Base-by-base conservation (phyloP, 2,888 invertebrate species). In the Parnassius glacialis region DNA sequence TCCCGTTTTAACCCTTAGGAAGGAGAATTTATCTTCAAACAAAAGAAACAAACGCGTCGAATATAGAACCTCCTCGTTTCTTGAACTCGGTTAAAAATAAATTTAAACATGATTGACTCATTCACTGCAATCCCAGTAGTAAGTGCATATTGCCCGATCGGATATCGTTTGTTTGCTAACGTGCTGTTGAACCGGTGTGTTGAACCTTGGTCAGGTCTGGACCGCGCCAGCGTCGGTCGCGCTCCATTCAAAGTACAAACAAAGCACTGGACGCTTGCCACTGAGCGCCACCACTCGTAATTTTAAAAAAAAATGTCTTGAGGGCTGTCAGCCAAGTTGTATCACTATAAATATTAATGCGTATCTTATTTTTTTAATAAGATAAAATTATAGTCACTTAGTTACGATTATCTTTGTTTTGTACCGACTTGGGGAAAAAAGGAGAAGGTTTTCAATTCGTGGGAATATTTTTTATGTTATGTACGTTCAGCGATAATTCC, bases 171-270 rank as follows among this genome's bases (percentile, higher is more conserved):
- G 71, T 77, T 76, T 78, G 75, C 70, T 57, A 61, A 68, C 67
- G 67, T 74, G 77, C 70, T 78, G 71, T 74, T 78, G 79, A 79
- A 75, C 79, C 68, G 73, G 34, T 78, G 71, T 78, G 71, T 74
- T 78, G 79, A 79, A 75, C 79, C 68, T 73, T 54, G 54, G 70
- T 62, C 65, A 65, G 69, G 65, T 54, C 68, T 68, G 70, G 71
- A 52, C 42, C 61, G 69, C 65, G 61, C 50, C 50, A 16, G 50
- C 25, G 13, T 10, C 41, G 20, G 50, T 45, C 52, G 50, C 70
- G 73, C 70, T 70, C 70, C 70, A 69, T 70, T 70, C 70, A 64
- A 62, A 63, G 25, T n/a, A 67, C 69, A 71, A 71, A 71, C 65
- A 68, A 64, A 65, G 57, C 64, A 64, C 61, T 63, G 65, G 64